Evolutionary conservation across 2,888 invertebrate species (phyloP).

Genomic region (Elaeidobius kamerunicus): DNA sequence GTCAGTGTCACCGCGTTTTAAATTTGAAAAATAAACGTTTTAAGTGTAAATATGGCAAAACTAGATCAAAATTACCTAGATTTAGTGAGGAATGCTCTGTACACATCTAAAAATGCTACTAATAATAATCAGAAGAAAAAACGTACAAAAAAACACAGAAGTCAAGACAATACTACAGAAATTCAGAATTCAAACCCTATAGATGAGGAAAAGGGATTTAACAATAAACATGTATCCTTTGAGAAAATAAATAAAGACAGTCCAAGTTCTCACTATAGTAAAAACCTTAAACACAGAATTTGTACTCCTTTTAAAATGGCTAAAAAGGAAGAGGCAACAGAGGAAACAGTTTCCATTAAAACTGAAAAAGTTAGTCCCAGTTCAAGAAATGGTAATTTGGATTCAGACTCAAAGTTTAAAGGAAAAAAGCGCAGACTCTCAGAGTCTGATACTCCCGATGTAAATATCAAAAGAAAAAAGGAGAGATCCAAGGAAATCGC

Average conservation of each 20-base stretch:
- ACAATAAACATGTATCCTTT: conserved; percentile 4
- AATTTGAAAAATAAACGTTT: no score
- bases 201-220: background rate
- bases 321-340: background rate
- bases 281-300: conserved; percentile 3
- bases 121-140: background rate
- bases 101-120: background rate
- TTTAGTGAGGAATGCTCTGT: conserved; percentile 21
- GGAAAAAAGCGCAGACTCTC: conserved; percentile 2
- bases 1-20: no score
- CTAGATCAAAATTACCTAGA: conserved; percentile 30
- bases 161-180: background rate
- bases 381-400: background rate
- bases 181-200: background rate
- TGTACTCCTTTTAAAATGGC: background rate
- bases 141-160: background rate
- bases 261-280: background rate
- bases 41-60: conserved; percentile 20
- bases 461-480: background rate
- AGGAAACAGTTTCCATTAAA: background rate
- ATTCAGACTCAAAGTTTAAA: background rate
- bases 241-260: background rate
- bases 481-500: background rate
- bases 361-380: background rate
- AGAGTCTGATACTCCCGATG: conserved; percentile 3